phyloP scores from a whole-genome alignment of 2,797 vertebrate genomes.

The Sebastes kiyomatsui region DNA sequence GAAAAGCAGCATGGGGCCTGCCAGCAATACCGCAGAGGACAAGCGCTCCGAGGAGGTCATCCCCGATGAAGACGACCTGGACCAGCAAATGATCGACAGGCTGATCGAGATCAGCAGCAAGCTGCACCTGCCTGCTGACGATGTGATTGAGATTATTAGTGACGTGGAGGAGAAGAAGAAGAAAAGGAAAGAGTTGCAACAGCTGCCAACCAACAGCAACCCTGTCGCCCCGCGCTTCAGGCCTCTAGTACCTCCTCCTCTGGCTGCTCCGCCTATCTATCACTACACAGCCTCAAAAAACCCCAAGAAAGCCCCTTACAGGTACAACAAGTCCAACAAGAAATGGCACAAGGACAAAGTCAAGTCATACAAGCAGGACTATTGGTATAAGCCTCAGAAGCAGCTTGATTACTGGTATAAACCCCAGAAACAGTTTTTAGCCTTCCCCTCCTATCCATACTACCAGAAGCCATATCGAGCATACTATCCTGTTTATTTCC shows the following conservation, averaged over 20 bases:
- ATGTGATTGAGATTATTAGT: constrained; percentile 93
- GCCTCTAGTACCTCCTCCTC: constrained; percentile 83
- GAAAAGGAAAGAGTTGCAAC: constrained; percentile 83
- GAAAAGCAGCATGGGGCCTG: constrained; percentile 72
- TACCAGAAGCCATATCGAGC: constrained; percentile 86
- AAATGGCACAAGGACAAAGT: constrained; percentile 85
- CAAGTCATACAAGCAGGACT: constrained; percentile 85
- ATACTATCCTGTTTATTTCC: constrained; percentile 86
- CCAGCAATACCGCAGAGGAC: constrained; percentile 83
- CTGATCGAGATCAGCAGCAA: constrained; percentile 95
- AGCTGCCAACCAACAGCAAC: constrained; percentile 60
- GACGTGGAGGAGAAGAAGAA: constrained; percentile 93
- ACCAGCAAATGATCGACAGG: constrained; percentile 93
- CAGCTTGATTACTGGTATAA: constrained; percentile 87
- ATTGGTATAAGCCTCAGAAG: constrained; percentile 86
- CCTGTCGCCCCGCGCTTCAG: constrained; percentile 78
- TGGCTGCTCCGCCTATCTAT: constrained; percentile 76
- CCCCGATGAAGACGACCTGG: constrained; percentile 87
- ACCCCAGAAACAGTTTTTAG: constrained; percentile 86
- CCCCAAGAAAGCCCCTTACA: constrained; percentile 80
- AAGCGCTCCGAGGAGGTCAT: constrained; percentile 86
- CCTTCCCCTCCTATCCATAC: constrained; percentile 84
- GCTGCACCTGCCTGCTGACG: constrained; percentile 92
- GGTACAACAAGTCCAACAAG: constrained; percentile 80
- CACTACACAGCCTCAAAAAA: constrained; percentile 81